Evolutionary conservation across 2,888 invertebrate genomes (phyloP), one percentile per base, ranked within the genome.

Genomic region (Oegoconia quadripuncta): DNA sequence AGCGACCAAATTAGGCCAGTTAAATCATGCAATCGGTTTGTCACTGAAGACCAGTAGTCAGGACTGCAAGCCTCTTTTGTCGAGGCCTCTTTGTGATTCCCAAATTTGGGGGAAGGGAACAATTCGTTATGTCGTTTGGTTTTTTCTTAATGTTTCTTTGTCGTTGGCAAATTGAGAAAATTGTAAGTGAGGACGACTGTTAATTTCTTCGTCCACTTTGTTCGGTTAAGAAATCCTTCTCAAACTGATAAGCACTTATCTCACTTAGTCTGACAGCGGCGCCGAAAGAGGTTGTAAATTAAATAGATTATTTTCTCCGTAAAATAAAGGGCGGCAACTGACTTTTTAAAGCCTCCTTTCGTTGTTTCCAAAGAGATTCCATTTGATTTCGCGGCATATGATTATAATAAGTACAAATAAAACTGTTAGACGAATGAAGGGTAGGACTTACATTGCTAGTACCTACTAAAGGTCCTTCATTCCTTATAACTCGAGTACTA

Each of bases 41-140:
- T 74, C 76, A 74, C 74, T 64, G 65, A 80, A 83, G 75, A 79
- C 82, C 80, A 78, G 83, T 81, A 81, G 81, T 78, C 71, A 44
- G 54, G 47, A 33, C 38, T 50, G 49, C 35, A 41, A 46, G 47
- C 53, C 58, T 63, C 68, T 64, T 74, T 72, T 71, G 69, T 72
- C 52, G 52, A 55, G 47, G 35, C 33, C 53, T 52, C 52, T 56
- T 59, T 64, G 60, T 46, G 61, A 58, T 59, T 58, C 31, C 74
- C 71, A 59, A 73, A 68, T 37, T 27, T 14, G 56, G 69, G 28
- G 45, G 47, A 48, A 53, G 57, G 50, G 58, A 73, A 78, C 78
- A 76, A 75, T 77, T 70, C 70, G 65, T 70, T 64, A 59, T 59
- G 56, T 60, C 55, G 49, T 52, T 42, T 42, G 46, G 44, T 59